These are phyloP conservation scores for Ctenicera cuprea DNA, from an alignment of 2,888 invertebrate species.

Conservation along the genomic window DNA sequence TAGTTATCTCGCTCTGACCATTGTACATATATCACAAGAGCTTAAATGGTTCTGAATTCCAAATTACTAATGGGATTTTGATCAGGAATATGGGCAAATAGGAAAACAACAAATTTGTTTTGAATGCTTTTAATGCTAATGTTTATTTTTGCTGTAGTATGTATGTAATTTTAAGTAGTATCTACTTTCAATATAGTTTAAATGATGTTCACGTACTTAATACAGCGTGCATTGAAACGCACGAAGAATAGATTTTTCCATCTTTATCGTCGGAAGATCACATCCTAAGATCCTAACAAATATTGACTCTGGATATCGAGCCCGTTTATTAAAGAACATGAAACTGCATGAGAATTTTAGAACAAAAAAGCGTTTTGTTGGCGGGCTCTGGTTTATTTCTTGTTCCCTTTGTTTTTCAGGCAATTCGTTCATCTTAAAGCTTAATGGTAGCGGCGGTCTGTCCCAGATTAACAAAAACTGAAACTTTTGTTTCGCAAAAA, in stretches of 20 bases:
- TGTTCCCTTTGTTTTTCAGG: neutral
- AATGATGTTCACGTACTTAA: neutral
- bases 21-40: neutral
- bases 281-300: neutral
- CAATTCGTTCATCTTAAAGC: neutral
- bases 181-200: too few species aligned
- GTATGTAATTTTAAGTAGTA: too few species aligned
- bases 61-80: too few species aligned
- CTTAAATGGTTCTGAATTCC: too few species aligned
- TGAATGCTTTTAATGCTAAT: too few species aligned
- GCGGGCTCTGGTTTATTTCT: slow-evolving; percentile 11
- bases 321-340: neutral
- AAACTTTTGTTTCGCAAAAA: neutral
- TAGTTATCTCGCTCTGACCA: slow-evolving; percentile 4
- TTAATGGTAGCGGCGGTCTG: neutral
- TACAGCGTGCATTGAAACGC: neutral
- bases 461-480: neutral
- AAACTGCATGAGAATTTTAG: neutral
- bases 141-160: too few species aligned
- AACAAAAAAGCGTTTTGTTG: neutral
- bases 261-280: neutral
- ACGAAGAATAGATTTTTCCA: too few species aligned
- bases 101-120: too few species aligned
- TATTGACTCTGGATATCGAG: neutral
- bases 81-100: too few species aligned